Base-by-base conservation (phyloP, 2,888 invertebrate genomes). In the Teinopalpus imperialis region DNA sequence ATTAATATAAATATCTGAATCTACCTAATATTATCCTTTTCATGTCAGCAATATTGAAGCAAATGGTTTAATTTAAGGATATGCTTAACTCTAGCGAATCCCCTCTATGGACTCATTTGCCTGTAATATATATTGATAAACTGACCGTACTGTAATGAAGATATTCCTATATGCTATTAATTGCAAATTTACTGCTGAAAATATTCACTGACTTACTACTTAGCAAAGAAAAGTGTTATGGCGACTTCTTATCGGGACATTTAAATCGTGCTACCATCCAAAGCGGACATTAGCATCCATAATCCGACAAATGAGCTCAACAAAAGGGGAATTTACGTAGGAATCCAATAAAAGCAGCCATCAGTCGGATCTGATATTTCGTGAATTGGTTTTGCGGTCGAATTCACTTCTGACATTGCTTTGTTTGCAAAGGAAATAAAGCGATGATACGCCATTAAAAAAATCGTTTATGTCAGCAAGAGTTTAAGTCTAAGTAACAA, bases 241-340 rank as follows among this genome's bases (percentile, higher is more conserved):
- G 55, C 50, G 49, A 48, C 47, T 43, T 44, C 66, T 79, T 78
- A 80, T 79, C 78, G 61, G 50, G 35, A 52, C 52, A 56, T 63
- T 61, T 46, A 63, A 66, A 76, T 75, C 67, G 51, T 43, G 47
- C 54, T 51, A 49, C 64, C 61, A 56, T 47, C 58, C 54, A 67
- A 66, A 61, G 55, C 54, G 55, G 54, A 66, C 66, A 69, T 75
- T 75, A 69, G 66, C 70, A 68, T 69, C 69, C 59, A 66, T 74
- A 79, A 79, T 74, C 69, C 64, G 57, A 58, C 59, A 71, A 80
- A 78, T 73, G 73, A 73, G 67, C 63, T 60, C 64, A 66, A 74
- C 78, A 76, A 78, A 73, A 61, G 58, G 63, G 57, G 57, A 66
- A 75, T 78, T 80, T 76, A 72, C 71, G 70, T 74, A 67, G 72